Conservation (phyloP, 2,888 invertebrate genomes). For the Eustalomyia histrio region DNA sequence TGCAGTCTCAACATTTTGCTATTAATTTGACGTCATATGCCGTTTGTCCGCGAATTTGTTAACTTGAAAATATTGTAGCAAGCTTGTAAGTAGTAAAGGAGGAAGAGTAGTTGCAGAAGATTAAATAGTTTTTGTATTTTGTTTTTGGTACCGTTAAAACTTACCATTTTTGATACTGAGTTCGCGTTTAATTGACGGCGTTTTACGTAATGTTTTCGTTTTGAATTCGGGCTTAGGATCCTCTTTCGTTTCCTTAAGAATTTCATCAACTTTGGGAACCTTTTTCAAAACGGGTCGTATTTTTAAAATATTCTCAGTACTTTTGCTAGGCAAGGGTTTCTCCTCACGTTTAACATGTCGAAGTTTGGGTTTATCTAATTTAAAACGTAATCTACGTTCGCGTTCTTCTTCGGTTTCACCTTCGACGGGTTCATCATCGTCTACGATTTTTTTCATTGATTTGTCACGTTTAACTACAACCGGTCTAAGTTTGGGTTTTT, state of each 20-base stretch:
- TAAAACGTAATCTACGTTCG: slow-evolving; percentile 76
- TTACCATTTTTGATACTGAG: slow-evolving; percentile 76
- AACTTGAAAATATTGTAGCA: slow-evolving; percentile 4
- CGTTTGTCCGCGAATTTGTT: too few relatives aligned
- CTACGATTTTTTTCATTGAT: slow-evolving; percentile 75
- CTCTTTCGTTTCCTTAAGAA: slow-evolving; percentile 74
- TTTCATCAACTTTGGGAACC: slow-evolving; percentile 78
- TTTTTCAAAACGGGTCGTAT: slow-evolving; percentile 78
- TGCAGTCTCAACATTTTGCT: too few relatives aligned
- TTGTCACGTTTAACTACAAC: slow-evolving; percentile 77
- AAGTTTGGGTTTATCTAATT: slow-evolving; percentile 77
- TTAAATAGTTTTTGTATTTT: neutral
- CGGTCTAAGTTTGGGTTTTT: slow-evolving; percentile 77
- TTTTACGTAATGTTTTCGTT: slow-evolving; percentile 77
- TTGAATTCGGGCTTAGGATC: slow-evolving; percentile 78
- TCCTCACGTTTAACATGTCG: slow-evolving; percentile 78
- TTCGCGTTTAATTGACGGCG: slow-evolving; percentile 76
- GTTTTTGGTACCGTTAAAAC: slow-evolving; percentile 65
- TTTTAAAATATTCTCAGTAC: slow-evolving; percentile 76
- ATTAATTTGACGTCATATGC: too few relatives aligned
- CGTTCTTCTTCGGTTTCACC: slow-evolving; percentile 77
- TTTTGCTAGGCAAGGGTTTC: slow-evolving; percentile 76
- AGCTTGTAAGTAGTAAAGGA: neutral
- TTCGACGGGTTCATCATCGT: slow-evolving; percentile 75
- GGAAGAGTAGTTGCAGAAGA: neutral